Evolutionary conservation across 2,888 invertebrate species (phyloP).

Genomic region (Chloroclysta siterata): DNA sequence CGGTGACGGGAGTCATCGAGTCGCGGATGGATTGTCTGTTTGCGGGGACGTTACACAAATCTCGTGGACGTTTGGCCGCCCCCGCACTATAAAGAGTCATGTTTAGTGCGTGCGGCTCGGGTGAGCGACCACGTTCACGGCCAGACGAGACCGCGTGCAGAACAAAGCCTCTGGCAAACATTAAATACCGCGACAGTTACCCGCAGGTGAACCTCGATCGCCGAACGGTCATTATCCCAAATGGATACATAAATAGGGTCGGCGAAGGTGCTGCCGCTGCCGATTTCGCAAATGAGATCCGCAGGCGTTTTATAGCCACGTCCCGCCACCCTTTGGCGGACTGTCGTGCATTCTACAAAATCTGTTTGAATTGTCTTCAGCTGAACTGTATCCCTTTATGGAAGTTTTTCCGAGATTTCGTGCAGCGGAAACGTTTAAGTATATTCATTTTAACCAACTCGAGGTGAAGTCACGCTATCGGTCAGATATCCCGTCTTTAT

Average conservation of each 20-base stretch:
- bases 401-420: not conserved
- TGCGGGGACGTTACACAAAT: conserved; percentile 65
- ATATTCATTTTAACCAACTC: no score
- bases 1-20: conserved; percentile 53
- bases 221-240: conserved; percentile 68
- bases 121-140: conserved; percentile 80
- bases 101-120: conserved; percentile 66
- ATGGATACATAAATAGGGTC: conserved; percentile 65
- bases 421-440: no score
- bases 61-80: conserved; percentile 66
- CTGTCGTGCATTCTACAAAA: conserved; percentile 46
- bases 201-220: conserved; percentile 75
- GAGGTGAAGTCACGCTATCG: no score
- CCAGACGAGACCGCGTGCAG: conserved; percentile 53
- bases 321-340: conserved; percentile 59
- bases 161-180: conserved; percentile 61
- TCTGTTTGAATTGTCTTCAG: conserved; percentile 1
- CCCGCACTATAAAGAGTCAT: conserved; percentile 71
- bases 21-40: conserved; percentile 61
- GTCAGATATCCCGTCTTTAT: no score
- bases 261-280: conserved; percentile 47
- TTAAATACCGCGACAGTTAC: conserved; percentile 62
- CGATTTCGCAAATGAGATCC: conserved; percentile 60
- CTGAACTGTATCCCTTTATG: not conserved
- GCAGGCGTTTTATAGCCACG: conserved; percentile 64